Conservation (phyloP, 2,888 invertebrate species). For the Orthosia cruda region DNA sequence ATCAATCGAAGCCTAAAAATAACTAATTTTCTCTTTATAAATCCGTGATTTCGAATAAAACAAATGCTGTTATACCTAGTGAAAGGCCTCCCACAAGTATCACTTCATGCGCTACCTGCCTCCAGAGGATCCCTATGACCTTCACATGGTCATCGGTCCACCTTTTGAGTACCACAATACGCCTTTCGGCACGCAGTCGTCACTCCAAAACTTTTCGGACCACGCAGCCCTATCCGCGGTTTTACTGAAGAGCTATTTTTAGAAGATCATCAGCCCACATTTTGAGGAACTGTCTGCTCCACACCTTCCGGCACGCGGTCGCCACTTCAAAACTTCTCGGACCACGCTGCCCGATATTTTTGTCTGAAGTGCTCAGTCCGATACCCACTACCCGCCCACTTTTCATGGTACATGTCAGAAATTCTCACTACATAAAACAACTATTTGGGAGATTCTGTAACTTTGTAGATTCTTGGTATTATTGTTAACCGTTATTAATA, state of each 20-base stretch:
- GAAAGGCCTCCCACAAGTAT: no score
- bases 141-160: background rate
- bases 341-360: no score
- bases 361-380: no score
- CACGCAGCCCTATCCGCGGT: background rate
- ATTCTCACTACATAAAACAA: constrained; percentile 17
- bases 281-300: no score
- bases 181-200: background rate
- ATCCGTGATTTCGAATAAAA: no score
- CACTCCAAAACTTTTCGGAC: constrained; percentile 25
- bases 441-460: constrained; percentile 23
- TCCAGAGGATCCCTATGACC: background rate
- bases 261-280: no score
- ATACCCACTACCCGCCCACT: background rate
- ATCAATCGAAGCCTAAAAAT: no score
- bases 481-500: constrained; percentile 48
- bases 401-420: background rate
- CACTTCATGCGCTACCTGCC: no score
- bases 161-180: background rate
- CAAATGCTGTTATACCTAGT: no score
- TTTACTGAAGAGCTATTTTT: background rate
- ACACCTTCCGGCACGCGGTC: no score
- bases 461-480: constrained; percentile 36
- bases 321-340: no score
- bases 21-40: no score